Conservation (phyloP, 2,888 invertebrate genomes). For the Eretmocerus hayati region DNA sequence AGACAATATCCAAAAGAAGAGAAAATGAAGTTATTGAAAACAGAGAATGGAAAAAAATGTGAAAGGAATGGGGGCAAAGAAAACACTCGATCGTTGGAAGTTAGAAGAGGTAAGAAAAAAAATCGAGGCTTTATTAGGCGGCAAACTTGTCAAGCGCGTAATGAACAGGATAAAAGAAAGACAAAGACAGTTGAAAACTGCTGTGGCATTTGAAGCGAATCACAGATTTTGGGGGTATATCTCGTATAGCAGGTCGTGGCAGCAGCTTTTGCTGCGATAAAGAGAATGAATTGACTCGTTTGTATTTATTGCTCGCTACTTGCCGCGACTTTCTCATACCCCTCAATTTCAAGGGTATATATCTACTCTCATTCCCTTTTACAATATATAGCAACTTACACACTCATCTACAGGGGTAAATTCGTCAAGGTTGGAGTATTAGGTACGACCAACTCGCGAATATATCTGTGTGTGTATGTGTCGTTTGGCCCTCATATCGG, state of each 20-base stretch:
- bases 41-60: background rate
- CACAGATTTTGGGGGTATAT: slow-evolving; percentile 26
- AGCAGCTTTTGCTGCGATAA: slow-evolving; percentile 20
- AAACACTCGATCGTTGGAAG: background rate
- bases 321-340: slow-evolving; percentile 21
- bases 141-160: slow-evolving; percentile 22
- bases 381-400: too few species aligned
- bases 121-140: slow-evolving; percentile 14
- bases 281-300: slow-evolving; percentile 34
- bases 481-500: slow-evolving; percentile 38
- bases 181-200: too few species aligned
- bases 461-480: too few species aligned
- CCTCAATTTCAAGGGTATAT: slow-evolving; percentile 20
- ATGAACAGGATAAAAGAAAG: slow-evolving; percentile 19
- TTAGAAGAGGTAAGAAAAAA: background rate
- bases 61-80: background rate
- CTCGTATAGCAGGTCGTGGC: slow-evolving; percentile 16
- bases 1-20: too few species aligned
- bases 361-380: too few species aligned
- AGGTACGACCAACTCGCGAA: slow-evolving; percentile 20
- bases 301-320: slow-evolving; percentile 43
- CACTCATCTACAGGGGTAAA: too few species aligned
- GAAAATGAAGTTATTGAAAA: too few species aligned
- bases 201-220: slow-evolving; percentile 28
- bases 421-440: too few species aligned